These are phyloP conservation scores for Callorhinus ursinus DNA, from an alignment of 2,113 vertebrate species.

Conservation along the genomic window DNA sequence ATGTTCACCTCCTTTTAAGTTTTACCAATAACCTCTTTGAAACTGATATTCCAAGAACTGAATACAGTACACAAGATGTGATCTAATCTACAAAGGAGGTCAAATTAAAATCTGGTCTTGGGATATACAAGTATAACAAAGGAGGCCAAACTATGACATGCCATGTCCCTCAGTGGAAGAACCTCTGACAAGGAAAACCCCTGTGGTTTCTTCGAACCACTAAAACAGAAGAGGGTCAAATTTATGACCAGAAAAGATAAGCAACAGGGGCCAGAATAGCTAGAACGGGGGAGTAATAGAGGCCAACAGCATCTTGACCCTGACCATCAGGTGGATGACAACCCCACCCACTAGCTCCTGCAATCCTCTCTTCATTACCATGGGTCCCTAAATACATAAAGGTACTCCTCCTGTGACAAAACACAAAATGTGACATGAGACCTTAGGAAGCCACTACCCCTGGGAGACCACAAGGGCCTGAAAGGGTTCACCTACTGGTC, in stretches of 20 bases:
- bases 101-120: not conserved
- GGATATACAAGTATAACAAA: not conserved
- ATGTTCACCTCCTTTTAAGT: not conserved
- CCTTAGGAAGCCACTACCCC: not conserved
- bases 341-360: too few species aligned
- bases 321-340: too few species aligned
- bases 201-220: not conserved
- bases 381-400: not conserved
- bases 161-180: not conserved
- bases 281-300: not conserved
- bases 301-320: not conserved
- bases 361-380: not conserved
- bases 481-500: not conserved
- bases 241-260: not conserved
- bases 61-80: not conserved
- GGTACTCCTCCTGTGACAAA: not conserved
- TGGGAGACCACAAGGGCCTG: not conserved
- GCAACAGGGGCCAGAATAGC: not conserved
- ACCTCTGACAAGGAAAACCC: not conserved
- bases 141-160: not conserved
- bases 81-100: not conserved
- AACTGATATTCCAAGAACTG: not conserved
- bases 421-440: not conserved
- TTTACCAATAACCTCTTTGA: not conserved
- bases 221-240: not conserved